Base-by-base conservation (phyloP, 2,888 invertebrate species). In the Blastobasis lacticolella region DNA sequence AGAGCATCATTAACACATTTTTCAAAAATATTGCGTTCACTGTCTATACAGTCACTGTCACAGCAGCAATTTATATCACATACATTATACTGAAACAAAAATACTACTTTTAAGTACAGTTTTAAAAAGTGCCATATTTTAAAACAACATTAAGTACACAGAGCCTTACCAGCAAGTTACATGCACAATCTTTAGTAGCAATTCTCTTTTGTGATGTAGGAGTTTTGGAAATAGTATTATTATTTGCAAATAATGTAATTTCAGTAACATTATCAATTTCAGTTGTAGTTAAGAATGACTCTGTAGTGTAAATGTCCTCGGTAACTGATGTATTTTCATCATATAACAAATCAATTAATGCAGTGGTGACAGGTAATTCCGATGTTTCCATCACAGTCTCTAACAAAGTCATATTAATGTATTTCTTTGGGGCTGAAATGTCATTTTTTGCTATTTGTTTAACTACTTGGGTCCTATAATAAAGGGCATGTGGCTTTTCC, bases 51-150 rank as follows among this genome's bases (percentile, higher is more conserved):
- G 63, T 95, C 94, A 47, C 65, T 68, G 74, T 96, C 96, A 75
- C 96, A 96, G 70, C 95, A 96, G 70, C 96, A 96, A 73, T 95
- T 94, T 50, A 95, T 90, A 77, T 96, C 95, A 79, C 96, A 96
- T 42, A 86, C 81, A 61, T 87, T 81, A 48, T 78, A 77, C 93
- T 93, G 74, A 36, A 53, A 55, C 36, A 10, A 43, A 54, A 46
- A 44, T 49, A 6, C 1, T 7, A 48, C 23, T 46, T n/a, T 23
- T 23, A 23, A 23, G 2, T 23, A 23, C 23, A 23, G 23, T 23
- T 23, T 23, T 23, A 23, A 23, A 1, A 49, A 45, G n/a, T 7
- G 9, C 4, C 6, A 46, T 1, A 50, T 10, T 10, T 36, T 10
- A 6, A 0, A 45, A 43, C 10, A 3, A 46, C 36, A 23, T 23